A percentile compares a stretch with the other conserved stretches of the same genome.
Conservation (phyloP, 2,888 invertebrate genomes). For the Dione vanillae region DNA sequence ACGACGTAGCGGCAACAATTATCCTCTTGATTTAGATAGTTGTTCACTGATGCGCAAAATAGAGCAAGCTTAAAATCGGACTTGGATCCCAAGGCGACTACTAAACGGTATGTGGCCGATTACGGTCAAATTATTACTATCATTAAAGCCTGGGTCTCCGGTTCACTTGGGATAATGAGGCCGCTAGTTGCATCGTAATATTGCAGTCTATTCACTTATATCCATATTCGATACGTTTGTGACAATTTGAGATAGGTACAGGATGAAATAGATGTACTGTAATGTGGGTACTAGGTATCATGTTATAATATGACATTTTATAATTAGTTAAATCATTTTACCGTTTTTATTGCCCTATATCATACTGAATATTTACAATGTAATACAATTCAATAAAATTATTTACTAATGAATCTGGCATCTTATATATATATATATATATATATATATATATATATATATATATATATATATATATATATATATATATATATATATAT, state of each 20-base stretch:
- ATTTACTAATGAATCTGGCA: background rate
- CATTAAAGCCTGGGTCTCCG: constrained; percentile 72
- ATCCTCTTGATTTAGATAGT: constrained; percentile 75
- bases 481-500: too few species aligned
- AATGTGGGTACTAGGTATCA: background rate
- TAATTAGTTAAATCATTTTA: too few species aligned
- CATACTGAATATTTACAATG: too few species aligned
- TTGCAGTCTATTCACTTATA: constrained; percentile 61
- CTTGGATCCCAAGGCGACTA: constrained; percentile 77
- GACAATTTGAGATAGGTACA: constrained; percentile 28
- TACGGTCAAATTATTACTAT: constrained; percentile 81
- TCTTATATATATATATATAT: too few species aligned
- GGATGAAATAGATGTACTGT: background rate
- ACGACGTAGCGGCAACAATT: constrained; percentile 67
- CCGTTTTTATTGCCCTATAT: too few species aligned
- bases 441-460: too few species aligned
- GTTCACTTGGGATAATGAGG: constrained; percentile 70
- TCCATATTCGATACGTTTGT: constrained; percentile 47
- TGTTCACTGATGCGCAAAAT: constrained; percentile 77
- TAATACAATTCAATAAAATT: too few species aligned
- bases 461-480: too few species aligned
- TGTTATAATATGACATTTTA: background rate
- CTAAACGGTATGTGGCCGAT: constrained; percentile 77
- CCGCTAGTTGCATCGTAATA: constrained; percentile 61
- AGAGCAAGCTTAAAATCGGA: constrained; percentile 76